Evolutionary conservation across 2,797 vertebrate species (phyloP).

Genomic region (Amblyraja radiata): DNA sequence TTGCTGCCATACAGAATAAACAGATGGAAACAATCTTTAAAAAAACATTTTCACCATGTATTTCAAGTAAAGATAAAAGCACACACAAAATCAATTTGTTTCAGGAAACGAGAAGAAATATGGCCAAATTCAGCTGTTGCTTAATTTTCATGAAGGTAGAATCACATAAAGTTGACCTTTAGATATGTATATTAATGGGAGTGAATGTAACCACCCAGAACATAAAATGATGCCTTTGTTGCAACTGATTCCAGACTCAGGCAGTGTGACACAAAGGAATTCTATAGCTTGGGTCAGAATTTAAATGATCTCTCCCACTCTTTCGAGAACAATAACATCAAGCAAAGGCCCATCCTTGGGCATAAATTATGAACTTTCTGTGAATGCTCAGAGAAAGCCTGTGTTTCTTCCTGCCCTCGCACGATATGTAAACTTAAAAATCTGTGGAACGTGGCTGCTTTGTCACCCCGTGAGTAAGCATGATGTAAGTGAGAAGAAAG

Average conservation of each 20-base stretch:
- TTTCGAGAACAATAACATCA: background rate
- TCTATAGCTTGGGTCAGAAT: background rate
- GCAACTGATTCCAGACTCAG: background rate
- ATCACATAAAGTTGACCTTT: background rate
- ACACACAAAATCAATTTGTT: background rate
- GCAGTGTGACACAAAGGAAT: background rate
- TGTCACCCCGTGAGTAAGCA: background rate
- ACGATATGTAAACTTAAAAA: background rate
- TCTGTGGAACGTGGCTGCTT: background rate
- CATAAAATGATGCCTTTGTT: conserved; percentile 23
- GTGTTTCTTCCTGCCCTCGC: background rate
- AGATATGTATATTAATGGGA: background rate
- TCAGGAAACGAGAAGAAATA: background rate
- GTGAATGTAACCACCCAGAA: background rate
- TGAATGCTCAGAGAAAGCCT: background rate
- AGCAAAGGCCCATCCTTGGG: background rate
- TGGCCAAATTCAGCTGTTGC: background rate
- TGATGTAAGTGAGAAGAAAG: background rate
- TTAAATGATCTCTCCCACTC: conserved; percentile 1
- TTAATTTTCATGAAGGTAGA: background rate
- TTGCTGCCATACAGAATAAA: background rate
- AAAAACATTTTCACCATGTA: background rate
- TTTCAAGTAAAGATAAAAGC: background rate
- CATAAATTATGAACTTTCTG: background rate
- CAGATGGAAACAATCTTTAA: background rate